A percentile compares a stretch with the other conserved stretches of the same genome.
These are phyloP conservation scores for Harpagoxenus sublaevis DNA, from an alignment of 2,888 invertebrate genomes.

Conservation along the genomic window DNA sequence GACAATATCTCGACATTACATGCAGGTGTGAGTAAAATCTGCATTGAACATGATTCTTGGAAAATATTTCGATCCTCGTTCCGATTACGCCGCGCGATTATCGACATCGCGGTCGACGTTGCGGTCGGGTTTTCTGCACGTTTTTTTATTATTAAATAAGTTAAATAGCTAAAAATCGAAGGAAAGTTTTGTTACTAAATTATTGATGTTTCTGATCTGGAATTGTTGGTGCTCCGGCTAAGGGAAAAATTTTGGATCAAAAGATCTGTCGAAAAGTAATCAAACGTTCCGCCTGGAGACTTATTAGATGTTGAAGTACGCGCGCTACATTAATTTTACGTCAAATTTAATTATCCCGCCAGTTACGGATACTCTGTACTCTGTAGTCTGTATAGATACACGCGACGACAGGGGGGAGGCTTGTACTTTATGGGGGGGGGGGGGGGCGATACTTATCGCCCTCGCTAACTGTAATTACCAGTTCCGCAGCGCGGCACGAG, in stretches of 20 bases:
- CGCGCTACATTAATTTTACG: conserved; percentile 2
- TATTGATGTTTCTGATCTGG: neutral
- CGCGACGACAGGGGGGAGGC: conserved; percentile 28
- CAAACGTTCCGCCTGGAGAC: neutral
- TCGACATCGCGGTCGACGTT: neutral
- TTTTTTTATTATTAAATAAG: neutral
- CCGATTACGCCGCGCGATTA: neutral
- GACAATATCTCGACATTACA: conserved; percentile 2
- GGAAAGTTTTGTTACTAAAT: neutral
- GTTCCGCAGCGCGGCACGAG: conserved; percentile 24
- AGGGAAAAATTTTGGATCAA: neutral
- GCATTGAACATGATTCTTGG: neutral
- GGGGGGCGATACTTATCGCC: conserved; percentile 38
- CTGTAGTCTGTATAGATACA: neutral
- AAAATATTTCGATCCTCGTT: conserved; percentile 12
- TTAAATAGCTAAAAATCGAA: neutral
- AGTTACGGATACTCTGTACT: neutral
- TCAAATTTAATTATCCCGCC: conserved; percentile 12
- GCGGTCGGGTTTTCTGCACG: neutral
- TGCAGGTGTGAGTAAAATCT: neutral
- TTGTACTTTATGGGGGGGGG: conserved; percentile 1
- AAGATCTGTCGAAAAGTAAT: neutral
- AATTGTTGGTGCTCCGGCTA: neutral
- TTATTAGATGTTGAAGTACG: neutral
- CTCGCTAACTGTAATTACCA: conserved; percentile 40